phyloP scores from a whole-genome alignment of 2,113 vertebrate species.

The Catharus minimus region DNA sequence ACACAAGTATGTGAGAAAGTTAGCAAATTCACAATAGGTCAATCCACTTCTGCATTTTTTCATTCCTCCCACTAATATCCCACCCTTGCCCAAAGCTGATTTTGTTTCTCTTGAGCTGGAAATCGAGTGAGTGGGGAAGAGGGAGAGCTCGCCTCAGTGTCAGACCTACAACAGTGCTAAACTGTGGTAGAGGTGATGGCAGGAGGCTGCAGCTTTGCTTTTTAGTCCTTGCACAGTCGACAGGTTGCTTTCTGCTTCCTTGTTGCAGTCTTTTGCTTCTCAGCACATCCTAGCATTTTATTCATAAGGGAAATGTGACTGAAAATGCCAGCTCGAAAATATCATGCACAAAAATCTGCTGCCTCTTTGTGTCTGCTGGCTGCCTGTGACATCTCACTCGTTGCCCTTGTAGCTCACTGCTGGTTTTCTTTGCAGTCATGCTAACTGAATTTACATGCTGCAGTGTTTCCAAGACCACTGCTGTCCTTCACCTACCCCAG shows the following conservation, averaged over 20 bases:
- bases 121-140: not conserved
- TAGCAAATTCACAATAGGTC: not conserved
- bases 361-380: constrained; percentile 42
- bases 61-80: not conserved
- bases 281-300: not conserved
- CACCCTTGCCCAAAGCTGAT: not conserved
- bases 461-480: constrained; percentile 54
- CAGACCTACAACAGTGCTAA: not conserved
- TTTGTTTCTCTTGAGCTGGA: not conserved
- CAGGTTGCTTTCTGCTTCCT: constrained; percentile 16
- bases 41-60: not conserved
- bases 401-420: constrained; percentile 46
- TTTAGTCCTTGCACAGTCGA: not conserved
- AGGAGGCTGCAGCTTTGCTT: not conserved
- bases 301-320: constrained; percentile 17
- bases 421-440: constrained; percentile 31
- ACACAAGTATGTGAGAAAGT: not conserved
- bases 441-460: constrained; percentile 63
- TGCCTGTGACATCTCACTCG: constrained; percentile 42
- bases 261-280: constrained; percentile 14
- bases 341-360: constrained; percentile 47
- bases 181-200: not conserved
- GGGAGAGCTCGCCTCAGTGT: not conserved
- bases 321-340: constrained; percentile 51
- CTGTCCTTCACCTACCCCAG: constrained; percentile 60